phyloP scores from a whole-genome alignment of 2,797 vertebrate species.

The Silurus lanzhouensis region DNA sequence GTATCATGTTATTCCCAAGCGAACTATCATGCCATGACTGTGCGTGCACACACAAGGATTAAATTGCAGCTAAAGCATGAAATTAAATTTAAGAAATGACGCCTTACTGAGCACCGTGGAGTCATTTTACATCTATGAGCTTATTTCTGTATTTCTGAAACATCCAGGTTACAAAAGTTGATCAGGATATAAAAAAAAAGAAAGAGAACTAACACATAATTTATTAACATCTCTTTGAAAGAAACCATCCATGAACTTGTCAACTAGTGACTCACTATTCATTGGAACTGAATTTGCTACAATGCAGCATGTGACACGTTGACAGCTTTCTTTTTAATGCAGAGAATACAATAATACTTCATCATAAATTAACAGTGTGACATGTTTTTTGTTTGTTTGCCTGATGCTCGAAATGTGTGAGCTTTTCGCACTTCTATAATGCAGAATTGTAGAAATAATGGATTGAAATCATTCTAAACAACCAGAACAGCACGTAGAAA shows the following conservation, averaged over 20 bases:
- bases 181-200: not conserved
- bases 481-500: not conserved
- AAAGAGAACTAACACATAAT: not conserved
- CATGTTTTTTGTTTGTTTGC: conserved; percentile 13
- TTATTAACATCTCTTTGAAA: not conserved
- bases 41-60: not conserved
- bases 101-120: not conserved
- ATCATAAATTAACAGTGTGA: conserved; percentile 14
- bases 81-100: conserved; percentile 14
- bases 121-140: not conserved
- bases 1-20: not conserved
- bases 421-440: not conserved
- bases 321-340: conserved; percentile 27
- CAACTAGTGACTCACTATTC: conserved; percentile 5
- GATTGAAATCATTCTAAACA: not conserved
- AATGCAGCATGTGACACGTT: conserved; percentile 5
- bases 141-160: not conserved
- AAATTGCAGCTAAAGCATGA: conserved; percentile 14
- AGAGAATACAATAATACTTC: not conserved
- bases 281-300: conserved; percentile 6
- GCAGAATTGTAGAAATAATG: not conserved
- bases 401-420: not conserved
- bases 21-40: not conserved
- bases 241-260: not conserved
- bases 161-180: not conserved